Evolutionary conservation across 1,140 invertebrate genomes (phyloP), one percentile per base, ranked within the genome.

Genomic region (Oreohelix idahoensis): DNA sequence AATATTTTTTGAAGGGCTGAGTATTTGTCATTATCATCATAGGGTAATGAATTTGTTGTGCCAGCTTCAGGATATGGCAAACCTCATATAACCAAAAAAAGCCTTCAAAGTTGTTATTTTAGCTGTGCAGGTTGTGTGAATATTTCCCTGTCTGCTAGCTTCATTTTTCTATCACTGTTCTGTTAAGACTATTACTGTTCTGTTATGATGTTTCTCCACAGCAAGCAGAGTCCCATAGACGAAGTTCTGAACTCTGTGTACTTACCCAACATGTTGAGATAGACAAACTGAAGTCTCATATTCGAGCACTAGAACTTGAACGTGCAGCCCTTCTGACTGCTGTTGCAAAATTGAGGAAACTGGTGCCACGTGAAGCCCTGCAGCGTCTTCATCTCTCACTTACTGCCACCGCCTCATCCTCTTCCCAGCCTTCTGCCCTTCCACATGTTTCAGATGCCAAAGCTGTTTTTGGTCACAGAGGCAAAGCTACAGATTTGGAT

Each of bases 291-390:
- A 90, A 90, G 81, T 90, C 90, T 20, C 90, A 91, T 58, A 88
- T 92, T 35, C 88, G 88, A 13, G 88, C 89, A 4, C 80, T 92
- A 26, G 91, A 92, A 81, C 81, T 92, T 20, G 91, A 92, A 79
- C 76, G 91, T 15, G 83, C 87, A 26, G 91, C 90, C 42, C 87
- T 92, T 36, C 83, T 92, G 17, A 88, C 87, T 39, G 86, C 89
- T 8, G 89, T 92, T 13, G 81, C 86, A 15, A 90, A 85, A 66
- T 83, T 92, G 71, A 83, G 86, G 79, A 86, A 87, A 23, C 82
- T 84, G 13, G 76, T 91, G n/a, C 88, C 90, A 0, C 88, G 86
- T 39, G 86, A 84, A 0, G 85, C 88, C 11, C 83, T 86, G 73
- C 73, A 85, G 5, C 79, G 86, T 36, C 58, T 90, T 17, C 86